Percentiles rank a stretch among this genome's conserved stretches.
phyloP scores from a whole-genome alignment of 1,140 invertebrate genomes.

The Manduca sexta region DNA sequence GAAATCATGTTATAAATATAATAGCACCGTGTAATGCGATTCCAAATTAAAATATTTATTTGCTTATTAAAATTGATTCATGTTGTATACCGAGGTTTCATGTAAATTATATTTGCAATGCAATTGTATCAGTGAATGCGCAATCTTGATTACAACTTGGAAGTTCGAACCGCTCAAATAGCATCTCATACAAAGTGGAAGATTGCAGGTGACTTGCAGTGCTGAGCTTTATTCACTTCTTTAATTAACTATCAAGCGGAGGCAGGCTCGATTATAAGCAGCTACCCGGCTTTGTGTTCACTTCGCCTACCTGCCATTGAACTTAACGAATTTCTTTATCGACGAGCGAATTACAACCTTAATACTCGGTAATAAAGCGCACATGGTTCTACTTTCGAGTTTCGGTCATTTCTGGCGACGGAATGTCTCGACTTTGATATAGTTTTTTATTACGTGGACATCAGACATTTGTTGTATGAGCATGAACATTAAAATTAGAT shows the following conservation, averaged over 20 bases:
- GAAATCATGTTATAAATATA: too few species aligned
- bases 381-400: background rate
- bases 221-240: conserved; percentile 59
- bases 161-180: conserved; percentile 18
- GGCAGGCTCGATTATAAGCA: conserved; percentile 62
- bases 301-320: conserved; percentile 28
- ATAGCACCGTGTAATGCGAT: too few species aligned
- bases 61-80: too few species aligned
- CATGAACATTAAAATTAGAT: conserved; percentile 21
- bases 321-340: conserved; percentile 21
- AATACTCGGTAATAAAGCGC: conserved; percentile 21
- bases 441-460: conserved; percentile 32
- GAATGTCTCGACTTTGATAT: conserved; percentile 55
- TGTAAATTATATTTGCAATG: too few species aligned
- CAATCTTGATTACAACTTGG: too few species aligned
- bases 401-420: conserved; percentile 34
- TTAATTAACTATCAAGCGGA: conserved; percentile 68
- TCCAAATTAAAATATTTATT: too few species aligned
- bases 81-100: too few species aligned
- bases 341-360: conserved; percentile 23
- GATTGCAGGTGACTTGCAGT: conserved; percentile 58
- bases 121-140: too few species aligned
- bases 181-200: conserved; percentile 30
- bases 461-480: conserved; percentile 26
- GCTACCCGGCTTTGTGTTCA: conserved; percentile 60